phyloP scores from a whole-genome alignment of 2,113 vertebrate genomes.

The Lipophrys pholis region DNA sequence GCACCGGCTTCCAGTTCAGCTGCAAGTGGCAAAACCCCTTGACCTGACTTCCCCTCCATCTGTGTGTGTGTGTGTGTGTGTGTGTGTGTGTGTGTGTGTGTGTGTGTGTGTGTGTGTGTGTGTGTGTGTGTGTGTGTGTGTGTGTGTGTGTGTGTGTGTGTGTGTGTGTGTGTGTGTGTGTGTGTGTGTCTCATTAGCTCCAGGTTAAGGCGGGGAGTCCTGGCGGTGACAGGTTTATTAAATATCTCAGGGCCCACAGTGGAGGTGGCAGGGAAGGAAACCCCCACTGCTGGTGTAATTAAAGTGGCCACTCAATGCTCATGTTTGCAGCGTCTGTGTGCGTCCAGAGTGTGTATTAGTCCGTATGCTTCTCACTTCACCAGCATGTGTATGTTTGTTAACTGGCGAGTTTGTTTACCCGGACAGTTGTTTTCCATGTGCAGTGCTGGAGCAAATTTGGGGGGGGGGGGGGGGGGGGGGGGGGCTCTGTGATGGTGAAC shows the following conservation, averaged over 20 bases:
- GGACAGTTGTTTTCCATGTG: conserved; percentile 50
- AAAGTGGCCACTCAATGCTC: conserved; percentile 73
- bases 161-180: conserved; percentile 49
- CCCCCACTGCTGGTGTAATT: conserved; percentile 78
- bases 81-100: conserved; percentile 49
- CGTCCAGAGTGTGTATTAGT: conserved; percentile 31
- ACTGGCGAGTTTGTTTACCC: conserved; percentile 41
- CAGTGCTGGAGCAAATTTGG: not conserved
- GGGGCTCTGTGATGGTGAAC: too few relatives aligned
- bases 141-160: conserved; percentile 48
- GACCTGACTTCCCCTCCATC: conserved; percentile 49
- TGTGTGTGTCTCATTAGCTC: conserved; percentile 68
- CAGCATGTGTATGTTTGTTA: conserved; percentile 57
- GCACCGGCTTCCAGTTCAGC: conserved; percentile 34
- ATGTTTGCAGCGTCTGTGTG: conserved; percentile 58
- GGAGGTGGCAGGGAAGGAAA: too few relatives aligned
- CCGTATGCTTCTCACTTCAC: conserved; percentile 51
- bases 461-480: not conserved
- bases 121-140: conserved; percentile 43
- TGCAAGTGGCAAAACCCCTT: conserved; percentile 42
- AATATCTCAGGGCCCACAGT: conserved; percentile 72
- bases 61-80: conserved; percentile 31
- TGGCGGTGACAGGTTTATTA: conserved; percentile 80
- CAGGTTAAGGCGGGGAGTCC: conserved; percentile 65
- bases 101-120: conserved; percentile 50